These are phyloP conservation scores for Lumbricus terrestris DNA, from an alignment of 2,888 invertebrate species.

Conservation along the genomic window DNA sequence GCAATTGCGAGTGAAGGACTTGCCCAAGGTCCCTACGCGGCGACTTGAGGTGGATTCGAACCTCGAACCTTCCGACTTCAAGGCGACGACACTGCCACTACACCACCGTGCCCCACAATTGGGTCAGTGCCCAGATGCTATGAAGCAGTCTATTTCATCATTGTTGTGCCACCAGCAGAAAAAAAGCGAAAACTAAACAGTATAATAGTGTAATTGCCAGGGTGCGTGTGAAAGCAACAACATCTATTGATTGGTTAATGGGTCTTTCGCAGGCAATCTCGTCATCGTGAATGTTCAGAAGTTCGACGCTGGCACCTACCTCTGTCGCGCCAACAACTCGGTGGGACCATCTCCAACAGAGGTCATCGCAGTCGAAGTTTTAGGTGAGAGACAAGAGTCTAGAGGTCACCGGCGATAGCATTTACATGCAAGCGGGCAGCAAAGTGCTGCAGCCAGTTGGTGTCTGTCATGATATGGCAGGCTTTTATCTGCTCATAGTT, in stretches of 20 bases:
- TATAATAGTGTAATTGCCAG: not conserved
- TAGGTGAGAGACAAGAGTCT: not conserved
- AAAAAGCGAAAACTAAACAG: not conserved
- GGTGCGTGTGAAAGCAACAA: not conserved
- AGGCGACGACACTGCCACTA: too few species aligned
- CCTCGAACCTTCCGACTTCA: too few species aligned
- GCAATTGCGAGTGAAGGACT: too few species aligned
- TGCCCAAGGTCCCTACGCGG: too few species aligned
- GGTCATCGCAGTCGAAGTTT: slow-evolving; percentile 6
- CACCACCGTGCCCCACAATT: too few species aligned
- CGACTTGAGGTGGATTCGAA: too few species aligned
- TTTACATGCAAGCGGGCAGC: not conserved
- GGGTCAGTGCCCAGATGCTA: not conserved
- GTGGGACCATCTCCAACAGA: not conserved
- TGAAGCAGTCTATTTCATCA: not conserved
- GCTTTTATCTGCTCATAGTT: not conserved
- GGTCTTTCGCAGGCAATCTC: slow-evolving; percentile 44
- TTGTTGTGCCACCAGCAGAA: not conserved
- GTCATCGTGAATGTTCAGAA: slow-evolving; percentile 46
- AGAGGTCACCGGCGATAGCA: not conserved
- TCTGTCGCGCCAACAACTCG: slow-evolving; percentile 47
- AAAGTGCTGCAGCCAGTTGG: not conserved
- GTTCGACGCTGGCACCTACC: slow-evolving; percentile 52
- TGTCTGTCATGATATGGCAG: not conserved
- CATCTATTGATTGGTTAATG: not conserved